phyloP scores from a whole-genome alignment of 2,113 vertebrate species.

The Aythya baeri region DNA sequence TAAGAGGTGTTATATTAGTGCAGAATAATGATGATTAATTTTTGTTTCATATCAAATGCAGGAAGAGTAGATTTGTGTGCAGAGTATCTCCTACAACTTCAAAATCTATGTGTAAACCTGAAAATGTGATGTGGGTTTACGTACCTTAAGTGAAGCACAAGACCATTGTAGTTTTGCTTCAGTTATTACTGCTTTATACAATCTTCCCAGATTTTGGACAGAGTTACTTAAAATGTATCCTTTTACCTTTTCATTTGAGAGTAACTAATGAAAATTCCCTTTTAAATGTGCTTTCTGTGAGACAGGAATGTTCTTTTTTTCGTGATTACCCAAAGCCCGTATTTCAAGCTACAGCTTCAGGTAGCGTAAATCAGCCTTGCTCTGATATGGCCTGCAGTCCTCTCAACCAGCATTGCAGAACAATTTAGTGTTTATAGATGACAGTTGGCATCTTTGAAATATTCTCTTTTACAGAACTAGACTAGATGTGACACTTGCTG shows the following conservation, averaged over 20 bases:
- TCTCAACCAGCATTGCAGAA: constrained; percentile 20
- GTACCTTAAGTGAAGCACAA: neutral
- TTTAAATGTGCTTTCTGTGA: constrained; percentile 21
- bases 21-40: constrained; percentile 53
- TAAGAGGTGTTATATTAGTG: constrained; percentile 46
- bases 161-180: neutral
- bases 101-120: neutral
- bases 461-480: constrained; percentile 57
- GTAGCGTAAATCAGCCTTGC: constrained; percentile 55
- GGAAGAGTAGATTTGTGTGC: neutral
- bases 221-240: neutral
- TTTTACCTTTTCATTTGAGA: constrained; percentile 1
- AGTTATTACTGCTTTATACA: neutral
- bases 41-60: neutral
- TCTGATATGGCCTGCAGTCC: constrained; percentile 26
- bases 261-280: constrained; percentile 28
- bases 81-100: neutral
- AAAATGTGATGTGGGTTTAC: neutral
- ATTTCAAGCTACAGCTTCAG: constrained; percentile 31
- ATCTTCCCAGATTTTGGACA: neutral
- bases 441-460: constrained; percentile 76
- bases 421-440: constrained; percentile 70
- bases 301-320: neutral
- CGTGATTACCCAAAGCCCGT: neutral
- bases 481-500: constrained; percentile 69